Evolutionary conservation across 2,113 vertebrate genomes (phyloP).

Genomic region (Cololabis saira): DNA sequence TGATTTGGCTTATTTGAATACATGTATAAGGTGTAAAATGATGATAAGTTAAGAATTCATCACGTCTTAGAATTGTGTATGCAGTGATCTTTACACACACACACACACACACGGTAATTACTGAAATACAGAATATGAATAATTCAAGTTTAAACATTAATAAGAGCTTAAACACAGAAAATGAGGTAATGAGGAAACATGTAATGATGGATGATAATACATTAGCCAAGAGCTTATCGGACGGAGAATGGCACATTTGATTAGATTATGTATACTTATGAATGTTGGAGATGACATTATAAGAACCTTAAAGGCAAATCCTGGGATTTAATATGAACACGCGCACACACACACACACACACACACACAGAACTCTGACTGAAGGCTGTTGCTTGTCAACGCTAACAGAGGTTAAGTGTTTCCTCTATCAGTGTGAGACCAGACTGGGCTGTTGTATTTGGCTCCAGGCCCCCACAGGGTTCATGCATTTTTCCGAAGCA

Average conservation of each 20-base stretch:
- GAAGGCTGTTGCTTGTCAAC: slow-evolving; percentile 33
- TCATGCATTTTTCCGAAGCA: slow-evolving; percentile 37
- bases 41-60: too few species aligned
- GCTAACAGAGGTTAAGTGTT: slow-evolving; percentile 42
- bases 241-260: slow-evolving; percentile 18
- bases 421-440: slow-evolving; percentile 49
- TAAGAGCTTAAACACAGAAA: slow-evolving; percentile 18
- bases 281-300: slow-evolving; percentile 29
- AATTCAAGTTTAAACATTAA: slow-evolving; percentile 35
- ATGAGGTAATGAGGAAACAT: slow-evolving; percentile 24
- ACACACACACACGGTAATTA: too few species aligned
- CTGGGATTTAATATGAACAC: slow-evolving; percentile 21
- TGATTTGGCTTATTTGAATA: too few species aligned
- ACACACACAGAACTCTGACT: slow-evolving; percentile 17
- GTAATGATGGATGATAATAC: slow-evolving; percentile 37
- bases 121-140: slow-evolving; percentile 21
- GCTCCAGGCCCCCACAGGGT: slow-evolving; percentile 10
- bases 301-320: slow-evolving; percentile 31
- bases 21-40: too few species aligned
- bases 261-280: slow-evolving; percentile 42
- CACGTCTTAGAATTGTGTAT: too few species aligned
- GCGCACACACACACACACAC: slow-evolving; percentile 9
- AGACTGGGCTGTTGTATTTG: slow-evolving; percentile 53
- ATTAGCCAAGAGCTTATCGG: slow-evolving; percentile 32
- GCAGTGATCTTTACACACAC: too few species aligned